Evolutionary conservation across 1,140 invertebrate species (phyloP), one percentile per base, ranked within the genome.

Genomic region (Thrips palmi): DNA sequence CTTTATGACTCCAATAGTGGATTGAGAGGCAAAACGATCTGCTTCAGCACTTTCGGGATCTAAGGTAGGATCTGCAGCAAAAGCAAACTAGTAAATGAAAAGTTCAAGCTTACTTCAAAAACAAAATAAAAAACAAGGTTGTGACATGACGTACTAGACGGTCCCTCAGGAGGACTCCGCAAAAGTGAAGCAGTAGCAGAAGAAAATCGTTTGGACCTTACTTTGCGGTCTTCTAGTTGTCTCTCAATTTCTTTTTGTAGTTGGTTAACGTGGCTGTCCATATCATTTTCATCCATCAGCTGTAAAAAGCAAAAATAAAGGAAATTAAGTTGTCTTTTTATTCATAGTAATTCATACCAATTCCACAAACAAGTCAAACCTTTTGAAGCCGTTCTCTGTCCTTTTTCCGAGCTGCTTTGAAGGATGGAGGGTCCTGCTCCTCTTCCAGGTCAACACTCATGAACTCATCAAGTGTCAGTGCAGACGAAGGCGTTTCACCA

Each of bases 391-490:
- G 57, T 53, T 88, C 81, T 38, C 78, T 77, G 52, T 89, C 83
- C 50, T 85, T 85, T 53, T 78, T 77, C 31, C 86, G 66, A 0
- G 87, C 84, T 3, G 75, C 77, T 61, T 84, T 91, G 52, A 91
- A 97, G 1, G 85, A 80, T 0, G 89, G 89, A 19, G 93, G 93
- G 63, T 97, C 92, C 53, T 91, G 84, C 52, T 94, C 89, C 49
- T 93, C 86, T 54, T 96, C 91, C 35, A 98, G 63, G 58, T 98
- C 92, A 4, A 97, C 84, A 1, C 74, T 83, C 75, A 94, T 86
- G 53, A 99, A 99, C 62, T 99, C 91, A 44, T 97, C 89, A 5
- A 96, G 62, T 0, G 92, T 96, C 17, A 98, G 59, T 35, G 65
- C 64, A 44, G 59, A 61, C 1, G 86, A 89, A 0, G 91, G 87